A percentile compares a stretch with the other conserved stretches of the same genome.
Conservation (phyloP, 1,140 invertebrate species). For the Drosophila navojoa region DNA sequence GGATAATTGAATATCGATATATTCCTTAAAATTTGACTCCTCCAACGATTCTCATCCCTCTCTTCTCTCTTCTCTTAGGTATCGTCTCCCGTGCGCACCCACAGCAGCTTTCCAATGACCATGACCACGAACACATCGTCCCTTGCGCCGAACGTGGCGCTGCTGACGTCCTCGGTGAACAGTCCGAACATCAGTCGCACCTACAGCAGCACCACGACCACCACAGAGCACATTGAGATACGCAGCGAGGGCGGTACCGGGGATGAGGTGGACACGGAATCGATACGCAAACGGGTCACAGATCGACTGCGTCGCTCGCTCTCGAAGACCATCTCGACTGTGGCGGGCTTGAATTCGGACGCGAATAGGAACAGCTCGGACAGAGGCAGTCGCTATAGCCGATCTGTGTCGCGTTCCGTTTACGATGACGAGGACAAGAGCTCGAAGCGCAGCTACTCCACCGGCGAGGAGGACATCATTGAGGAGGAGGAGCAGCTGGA, state of each 20-base stretch:
- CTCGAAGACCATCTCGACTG: constrained; percentile 66
- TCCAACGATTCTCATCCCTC: no score
- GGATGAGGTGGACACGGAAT: constrained; percentile 60
- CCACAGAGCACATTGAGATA: constrained; percentile 66
- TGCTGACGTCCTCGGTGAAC: constrained; percentile 65
- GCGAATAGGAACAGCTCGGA: constrained; percentile 51
- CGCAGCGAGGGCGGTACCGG: constrained; percentile 39
- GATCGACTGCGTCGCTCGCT: constrained; percentile 72
- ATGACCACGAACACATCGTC: constrained; percentile 73
- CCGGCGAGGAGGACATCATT: constrained; percentile 79
- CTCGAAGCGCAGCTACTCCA: constrained; percentile 83
- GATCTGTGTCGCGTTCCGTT: constrained; percentile 73
- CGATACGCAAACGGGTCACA: constrained; percentile 62
- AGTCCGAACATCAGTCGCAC: constrained; percentile 51
- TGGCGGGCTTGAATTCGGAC: constrained; percentile 8
- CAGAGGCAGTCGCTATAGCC: constrained; percentile 72
- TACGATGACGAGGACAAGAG: constrained; percentile 76
- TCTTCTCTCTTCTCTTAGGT: constrained; percentile 25
- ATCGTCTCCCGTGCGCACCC: constrained; percentile 43
- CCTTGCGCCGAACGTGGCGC: constrained; percentile 53
- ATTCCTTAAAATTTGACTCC: no score
- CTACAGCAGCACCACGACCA: constrained; percentile 61
- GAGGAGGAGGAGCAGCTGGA: constrained; percentile 60
- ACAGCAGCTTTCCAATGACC: constrained; percentile 65
- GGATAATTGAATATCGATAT: no score